Base-by-base conservation (phyloP, 1,140 invertebrate genomes). In the Sycophaga agraensis region DNA sequence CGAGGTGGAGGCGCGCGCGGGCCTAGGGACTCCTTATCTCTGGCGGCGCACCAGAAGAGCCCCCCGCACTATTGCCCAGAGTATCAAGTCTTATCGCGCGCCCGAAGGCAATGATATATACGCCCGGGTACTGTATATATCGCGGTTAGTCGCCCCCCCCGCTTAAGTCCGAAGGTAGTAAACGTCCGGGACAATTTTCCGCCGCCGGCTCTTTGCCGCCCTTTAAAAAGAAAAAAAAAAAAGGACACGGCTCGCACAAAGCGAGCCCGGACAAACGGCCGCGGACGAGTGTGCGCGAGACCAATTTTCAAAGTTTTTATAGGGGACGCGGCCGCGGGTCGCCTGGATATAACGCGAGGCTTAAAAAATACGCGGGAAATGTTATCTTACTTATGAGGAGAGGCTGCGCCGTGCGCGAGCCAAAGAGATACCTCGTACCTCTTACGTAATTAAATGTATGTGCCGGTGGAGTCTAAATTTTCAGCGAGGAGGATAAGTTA, bases 1-100 rank as follows among this genome's bases (percentile, higher is more conserved):
- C 35, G 35, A 37, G 21, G 1, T 9, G 16, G 9, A 21, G 1
- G 2, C 14, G 31, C 7, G 26, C 2, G 21, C 8, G 28, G 28
- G 45, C 53, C 39, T 40, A 42, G 28, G 12, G 43, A 43, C 54
- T 57, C 58, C 65, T 68, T 68, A 64, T 68, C 64, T 68, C 37
- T 31, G 55, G 58, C 40, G 55, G 63, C 50, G 46, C 59, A 62
- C 43, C 51, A 63, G 58, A 62, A 64, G 63, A 62, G 45, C 19
- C 26, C n/a, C n/a, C 24, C 40, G 61, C 66, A 64, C 61, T 63
- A 58, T 58, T 68, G n/a, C 55, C 59, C 53, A 22, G 55, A 50
- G 50, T 64, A 68, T 59, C 58, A 26, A 8, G 31, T 55, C 54
- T 62, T 64, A 68, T 68, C 67, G 43, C 21, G 45, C 3, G 28